phyloP scores from a whole-genome alignment of 1,140 invertebrate genomes.

The Rhagoletis zephyria region DNA sequence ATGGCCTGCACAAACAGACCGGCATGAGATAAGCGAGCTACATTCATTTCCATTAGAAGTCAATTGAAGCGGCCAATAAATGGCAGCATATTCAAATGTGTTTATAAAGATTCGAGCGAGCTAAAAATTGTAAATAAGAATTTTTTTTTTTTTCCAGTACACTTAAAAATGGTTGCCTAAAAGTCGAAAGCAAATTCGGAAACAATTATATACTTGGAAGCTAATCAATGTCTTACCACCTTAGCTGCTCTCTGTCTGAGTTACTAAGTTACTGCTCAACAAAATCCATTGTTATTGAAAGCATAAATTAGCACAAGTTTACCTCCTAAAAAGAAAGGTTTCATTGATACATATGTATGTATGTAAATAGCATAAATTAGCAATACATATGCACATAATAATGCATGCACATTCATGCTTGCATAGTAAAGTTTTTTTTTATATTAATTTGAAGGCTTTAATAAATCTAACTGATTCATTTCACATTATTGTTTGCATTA shows the following conservation, averaged over 20 bases:
- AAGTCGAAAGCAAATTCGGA: no score
- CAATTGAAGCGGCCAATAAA: not conserved
- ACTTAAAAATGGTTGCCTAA: no score
- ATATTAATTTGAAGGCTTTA: not conserved
- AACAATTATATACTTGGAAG: not conserved
- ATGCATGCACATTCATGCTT: not conserved
- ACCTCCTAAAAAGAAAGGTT: conserved; percentile 10
- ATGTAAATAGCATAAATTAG: not conserved
- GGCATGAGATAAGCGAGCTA: conserved; percentile 45
- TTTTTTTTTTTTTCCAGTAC: not conserved
- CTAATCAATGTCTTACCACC: not conserved
- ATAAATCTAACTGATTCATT: conserved; percentile 21
- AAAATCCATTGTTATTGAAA: not conserved
- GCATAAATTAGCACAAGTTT: conserved; percentile 3
- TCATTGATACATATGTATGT: not conserved
- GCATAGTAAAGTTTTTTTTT: no score
- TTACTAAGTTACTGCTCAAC: not conserved
- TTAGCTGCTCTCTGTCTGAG: not conserved
- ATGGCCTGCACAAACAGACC: conserved; percentile 9
- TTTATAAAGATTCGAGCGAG: not conserved
- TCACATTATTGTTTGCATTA: not conserved
- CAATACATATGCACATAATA: not conserved
- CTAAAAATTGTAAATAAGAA: not conserved
- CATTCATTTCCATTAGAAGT: conserved; percentile 47
- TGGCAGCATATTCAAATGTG: not conserved